phyloP scores from a whole-genome alignment of 2,888 invertebrate species.

The Eupeodes latifasciatus region DNA sequence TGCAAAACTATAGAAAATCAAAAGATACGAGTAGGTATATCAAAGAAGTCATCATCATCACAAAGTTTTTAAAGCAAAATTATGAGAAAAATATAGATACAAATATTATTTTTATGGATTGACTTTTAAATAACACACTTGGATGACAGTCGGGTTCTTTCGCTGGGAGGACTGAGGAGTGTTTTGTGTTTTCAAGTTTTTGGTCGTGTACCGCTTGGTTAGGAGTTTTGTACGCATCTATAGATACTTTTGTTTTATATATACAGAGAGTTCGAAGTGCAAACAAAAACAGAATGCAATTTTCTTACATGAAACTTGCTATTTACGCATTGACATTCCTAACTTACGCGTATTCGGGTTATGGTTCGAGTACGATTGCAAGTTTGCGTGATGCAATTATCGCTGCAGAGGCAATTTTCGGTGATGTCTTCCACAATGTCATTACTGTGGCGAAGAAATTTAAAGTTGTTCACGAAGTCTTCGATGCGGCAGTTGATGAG shows the following conservation, averaged over 20 bases:
- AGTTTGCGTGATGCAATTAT: slow-evolving; percentile 92
- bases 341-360: slow-evolving; percentile 92
- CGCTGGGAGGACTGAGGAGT: not conserved
- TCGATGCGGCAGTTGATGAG: slow-evolving; percentile 94
- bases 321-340: slow-evolving; percentile 91
- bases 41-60: slow-evolving; percentile 8
- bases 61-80: not conserved
- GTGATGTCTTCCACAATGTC: slow-evolving; percentile 90
- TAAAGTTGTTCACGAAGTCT: slow-evolving; percentile 90
- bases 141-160: slow-evolving; percentile 47
- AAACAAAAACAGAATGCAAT: slow-evolving; percentile 86
- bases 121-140: slow-evolving; percentile 33
- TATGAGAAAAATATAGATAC: slow-evolving; percentile 11
- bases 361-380: slow-evolving; percentile 90
- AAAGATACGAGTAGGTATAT: not conserved
- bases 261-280: not conserved
- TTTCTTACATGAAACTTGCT: slow-evolving; percentile 90
- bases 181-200: slow-evolving; percentile 17
- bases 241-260: not conserved
- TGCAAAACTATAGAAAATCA: not conserved
- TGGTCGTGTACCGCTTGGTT: slow-evolving; percentile 20
- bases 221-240: not conserved
- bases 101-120: slow-evolving; percentile 16
- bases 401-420: slow-evolving; percentile 91
- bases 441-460: slow-evolving; percentile 90